phyloP scores from a whole-genome alignment of 2,113 vertebrate species.

The Mirza zaza region DNA sequence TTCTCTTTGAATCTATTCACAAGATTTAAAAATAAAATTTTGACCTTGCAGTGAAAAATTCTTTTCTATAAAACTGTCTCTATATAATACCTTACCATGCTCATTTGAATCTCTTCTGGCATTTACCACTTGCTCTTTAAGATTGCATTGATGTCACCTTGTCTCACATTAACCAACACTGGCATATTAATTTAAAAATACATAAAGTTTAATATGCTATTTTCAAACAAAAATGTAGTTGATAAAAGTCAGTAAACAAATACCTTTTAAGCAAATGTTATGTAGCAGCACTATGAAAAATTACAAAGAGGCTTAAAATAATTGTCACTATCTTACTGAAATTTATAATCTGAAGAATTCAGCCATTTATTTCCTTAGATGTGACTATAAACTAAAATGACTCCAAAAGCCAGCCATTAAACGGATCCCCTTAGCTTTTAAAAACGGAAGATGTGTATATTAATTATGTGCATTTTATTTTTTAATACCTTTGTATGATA shows the following conservation, averaged over 20 bases:
- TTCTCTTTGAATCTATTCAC: constrained; percentile 26
- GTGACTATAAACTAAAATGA: neutral
- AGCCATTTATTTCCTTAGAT: neutral
- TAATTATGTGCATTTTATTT: neutral
- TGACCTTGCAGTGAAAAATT: neutral
- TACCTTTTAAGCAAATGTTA: neutral
- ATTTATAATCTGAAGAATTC: neutral
- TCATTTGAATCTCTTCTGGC: neutral
- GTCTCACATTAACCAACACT: neutral
- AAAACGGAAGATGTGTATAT: neutral
- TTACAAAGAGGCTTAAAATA: neutral
- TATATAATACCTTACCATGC: neutral
- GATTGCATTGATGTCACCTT: neutral
- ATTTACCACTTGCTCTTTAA: neutral
- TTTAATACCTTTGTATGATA: neutral
- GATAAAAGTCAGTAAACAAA: neutral
- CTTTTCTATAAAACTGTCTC: neutral
- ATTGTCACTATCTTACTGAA: neutral
- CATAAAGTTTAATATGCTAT: neutral
- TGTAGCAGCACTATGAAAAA: neutral
- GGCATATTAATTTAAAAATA: neutral
- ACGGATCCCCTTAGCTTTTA: neutral
- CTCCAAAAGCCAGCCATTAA: neutral
- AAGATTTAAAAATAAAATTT: neutral
- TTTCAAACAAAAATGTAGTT: neutral